phyloP scores from a whole-genome alignment of 2,797 vertebrate species.

The Acrocephalus scirpaceus region DNA sequence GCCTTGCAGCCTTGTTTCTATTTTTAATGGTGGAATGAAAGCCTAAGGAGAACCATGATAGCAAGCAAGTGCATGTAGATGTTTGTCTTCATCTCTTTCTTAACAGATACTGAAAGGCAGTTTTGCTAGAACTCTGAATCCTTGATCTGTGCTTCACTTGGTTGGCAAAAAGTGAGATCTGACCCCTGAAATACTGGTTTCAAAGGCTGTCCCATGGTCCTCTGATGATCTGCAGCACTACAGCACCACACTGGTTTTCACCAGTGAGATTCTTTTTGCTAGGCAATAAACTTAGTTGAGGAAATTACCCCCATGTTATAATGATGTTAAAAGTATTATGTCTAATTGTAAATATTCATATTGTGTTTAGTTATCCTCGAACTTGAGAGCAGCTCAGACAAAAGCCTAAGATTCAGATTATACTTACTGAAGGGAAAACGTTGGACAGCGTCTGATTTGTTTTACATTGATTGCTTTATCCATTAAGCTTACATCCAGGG shows the following conservation, averaged over 20 bases:
- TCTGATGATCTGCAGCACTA: not conserved
- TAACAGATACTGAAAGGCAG: not conserved
- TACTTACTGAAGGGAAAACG: not conserved
- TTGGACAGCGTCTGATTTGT: not conserved
- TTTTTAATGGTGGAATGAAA: not conserved
- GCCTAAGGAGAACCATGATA: not conserved
- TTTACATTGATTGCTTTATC: slow-evolving; percentile 55
- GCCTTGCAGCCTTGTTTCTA: not conserved
- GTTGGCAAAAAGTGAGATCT: not conserved
- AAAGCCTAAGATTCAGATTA: not conserved
- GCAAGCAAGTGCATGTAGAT: not conserved
- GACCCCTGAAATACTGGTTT: not conserved
- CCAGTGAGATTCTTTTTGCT: not conserved
- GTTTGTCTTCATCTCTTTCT: not conserved
- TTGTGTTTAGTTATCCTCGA: not conserved
- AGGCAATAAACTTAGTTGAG: not conserved
- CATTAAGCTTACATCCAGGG: not conserved
- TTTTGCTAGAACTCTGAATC: not conserved
- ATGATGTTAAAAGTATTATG: not conserved
- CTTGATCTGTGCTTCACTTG: not conserved
- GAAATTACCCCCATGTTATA: not conserved
- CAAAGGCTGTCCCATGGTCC: not conserved
- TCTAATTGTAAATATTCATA: not conserved
- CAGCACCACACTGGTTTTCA: not conserved
- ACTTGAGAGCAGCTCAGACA: not conserved